Conservation (phyloP, 2,888 invertebrate species). For the Rotaria sp. region DNA sequence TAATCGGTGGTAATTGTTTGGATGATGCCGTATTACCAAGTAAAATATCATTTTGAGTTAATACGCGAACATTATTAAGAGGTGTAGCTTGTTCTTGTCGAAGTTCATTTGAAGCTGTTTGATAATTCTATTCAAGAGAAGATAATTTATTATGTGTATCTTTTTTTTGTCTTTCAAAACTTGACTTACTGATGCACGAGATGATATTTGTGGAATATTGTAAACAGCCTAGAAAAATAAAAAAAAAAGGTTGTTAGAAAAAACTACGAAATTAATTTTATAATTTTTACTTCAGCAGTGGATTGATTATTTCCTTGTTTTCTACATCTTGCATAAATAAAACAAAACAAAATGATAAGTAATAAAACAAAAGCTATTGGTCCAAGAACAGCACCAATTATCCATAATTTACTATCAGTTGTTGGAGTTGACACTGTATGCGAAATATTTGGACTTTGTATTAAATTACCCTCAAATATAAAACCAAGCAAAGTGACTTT, state of each 20-base stretch:
- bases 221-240: neutral
- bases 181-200: neutral
- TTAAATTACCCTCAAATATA: neutral
- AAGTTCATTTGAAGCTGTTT: neutral
- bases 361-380: conserved; percentile 41
- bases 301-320: neutral
- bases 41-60: neutral
- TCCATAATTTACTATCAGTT: conserved; percentile 44
- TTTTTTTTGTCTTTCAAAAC: neutral
- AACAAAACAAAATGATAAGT: neutral
- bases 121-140: neutral
- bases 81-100: neutral
- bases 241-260: neutral
- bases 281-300: neutral
- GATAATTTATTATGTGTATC: no score
- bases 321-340: neutral
- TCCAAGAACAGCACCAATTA: conserved; percentile 48
- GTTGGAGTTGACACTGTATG: neutral
- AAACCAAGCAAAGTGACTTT: neutral
- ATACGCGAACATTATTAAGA: neutral
- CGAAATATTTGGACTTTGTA: neutral
- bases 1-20: neutral
- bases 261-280: neutral
- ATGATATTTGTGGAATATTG: neutral
- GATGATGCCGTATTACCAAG: neutral